Evolutionary conservation across 2,113 vertebrate species (phyloP).

Genomic region (Otis tarda): DNA sequence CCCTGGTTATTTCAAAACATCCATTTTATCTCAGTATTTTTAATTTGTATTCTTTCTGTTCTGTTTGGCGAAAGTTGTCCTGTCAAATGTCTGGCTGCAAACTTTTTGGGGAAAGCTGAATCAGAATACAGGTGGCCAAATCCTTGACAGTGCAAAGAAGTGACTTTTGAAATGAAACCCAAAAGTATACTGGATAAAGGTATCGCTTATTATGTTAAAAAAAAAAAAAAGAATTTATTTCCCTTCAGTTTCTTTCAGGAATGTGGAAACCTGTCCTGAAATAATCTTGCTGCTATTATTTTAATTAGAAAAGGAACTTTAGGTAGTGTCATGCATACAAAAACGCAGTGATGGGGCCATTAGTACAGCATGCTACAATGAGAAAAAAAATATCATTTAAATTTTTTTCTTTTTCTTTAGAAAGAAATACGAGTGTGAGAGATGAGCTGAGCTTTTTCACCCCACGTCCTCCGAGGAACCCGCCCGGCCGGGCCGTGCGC

Average conservation of each 20-base stretch:
- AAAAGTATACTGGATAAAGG: background rate
- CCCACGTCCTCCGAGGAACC: no score
- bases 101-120: background rate
- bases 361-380: accelerated
- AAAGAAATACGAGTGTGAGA: no score
- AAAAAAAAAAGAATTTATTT: background rate
- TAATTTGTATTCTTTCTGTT: background rate
- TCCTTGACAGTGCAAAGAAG: background rate
- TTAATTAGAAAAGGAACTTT: background rate
- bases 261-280: background rate
- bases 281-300: background rate
- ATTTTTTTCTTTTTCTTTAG: no score
- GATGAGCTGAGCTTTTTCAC: no score
- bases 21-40: background rate
- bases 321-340: background rate
- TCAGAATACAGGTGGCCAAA: background rate
- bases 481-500: no score
- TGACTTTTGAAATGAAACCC: background rate
- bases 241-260: background rate
- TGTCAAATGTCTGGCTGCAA: background rate
- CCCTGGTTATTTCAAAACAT: background rate
- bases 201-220: accelerated
- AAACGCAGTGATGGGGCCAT: background rate
- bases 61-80: background rate
- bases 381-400: background rate